These are phyloP conservation scores for Gymnodraco acuticeps DNA, from an alignment of 2,797 vertebrate genomes.

Conservation along the genomic window DNA sequence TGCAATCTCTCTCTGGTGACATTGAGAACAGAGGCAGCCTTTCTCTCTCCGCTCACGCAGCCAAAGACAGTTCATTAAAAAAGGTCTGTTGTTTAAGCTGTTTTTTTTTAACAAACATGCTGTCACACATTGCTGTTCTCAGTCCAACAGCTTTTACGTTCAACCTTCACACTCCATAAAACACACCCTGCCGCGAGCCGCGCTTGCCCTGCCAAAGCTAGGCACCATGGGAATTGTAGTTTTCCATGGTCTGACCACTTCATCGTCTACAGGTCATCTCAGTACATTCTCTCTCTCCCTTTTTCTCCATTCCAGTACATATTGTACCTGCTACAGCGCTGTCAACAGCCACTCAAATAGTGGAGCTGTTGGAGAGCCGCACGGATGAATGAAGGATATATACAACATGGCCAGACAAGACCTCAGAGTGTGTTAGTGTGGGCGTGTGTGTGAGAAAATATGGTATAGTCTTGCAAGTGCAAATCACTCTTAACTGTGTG, in stretches of 20 bases:
- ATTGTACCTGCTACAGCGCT: constrained; percentile 64
- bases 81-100: constrained; percentile 23
- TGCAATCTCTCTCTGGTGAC: constrained; percentile 44
- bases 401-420: constrained; percentile 47
- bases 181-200: constrained; percentile 34
- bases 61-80: constrained; percentile 76
- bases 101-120: constrained; percentile 30
- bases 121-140: constrained; percentile 43
- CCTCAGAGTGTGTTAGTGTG: constrained; percentile 19
- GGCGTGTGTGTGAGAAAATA: constrained; percentile 20
- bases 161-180: constrained; percentile 50
- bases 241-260: constrained; percentile 70
- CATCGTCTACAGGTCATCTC: constrained; percentile 50
- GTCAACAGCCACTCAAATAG: constrained; percentile 71
- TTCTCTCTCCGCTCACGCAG: constrained; percentile 58
- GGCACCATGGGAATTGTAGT: constrained; percentile 81
- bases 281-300: constrained; percentile 48
- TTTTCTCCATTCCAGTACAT: constrained; percentile 47
- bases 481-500: background rate
- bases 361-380: constrained; percentile 56
- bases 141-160: constrained; percentile 52
- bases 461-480: too few species aligned
- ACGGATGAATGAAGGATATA: constrained; percentile 59
- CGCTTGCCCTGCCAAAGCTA: constrained; percentile 64
- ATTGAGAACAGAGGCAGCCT: constrained; percentile 49